Evolutionary conservation across 2,797 vertebrate genomes (phyloP).

Genomic region (Phataginus tetradactyla): DNA sequence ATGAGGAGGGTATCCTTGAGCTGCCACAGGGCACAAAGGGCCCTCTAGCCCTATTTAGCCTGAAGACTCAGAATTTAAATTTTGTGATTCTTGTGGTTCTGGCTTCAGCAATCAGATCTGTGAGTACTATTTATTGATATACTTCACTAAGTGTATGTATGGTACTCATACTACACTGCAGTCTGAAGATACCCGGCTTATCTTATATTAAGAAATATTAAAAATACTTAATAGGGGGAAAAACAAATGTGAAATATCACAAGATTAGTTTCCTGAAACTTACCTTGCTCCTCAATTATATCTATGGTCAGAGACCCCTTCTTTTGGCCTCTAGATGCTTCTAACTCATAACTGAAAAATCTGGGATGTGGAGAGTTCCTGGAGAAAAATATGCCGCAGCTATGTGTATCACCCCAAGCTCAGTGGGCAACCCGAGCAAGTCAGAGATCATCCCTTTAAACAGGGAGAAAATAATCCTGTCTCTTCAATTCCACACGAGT

Average conservation of each 20-base stretch:
- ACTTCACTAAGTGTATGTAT: not conserved
- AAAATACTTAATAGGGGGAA: not conserved
- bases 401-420: not conserved
- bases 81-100: not conserved
- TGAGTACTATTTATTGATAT: not conserved
- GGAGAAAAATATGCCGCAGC: not conserved
- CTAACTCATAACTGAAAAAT: constrained; percentile 86
- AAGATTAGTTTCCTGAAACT: constrained; percentile 88
- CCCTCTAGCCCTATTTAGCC: not conserved
- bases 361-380: constrained; percentile 84
- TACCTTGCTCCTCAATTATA: constrained; percentile 87
- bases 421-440: too few species aligned
- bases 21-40: not conserved
- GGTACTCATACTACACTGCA: not conserved
- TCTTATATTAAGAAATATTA: not conserved
- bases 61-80: not conserved
- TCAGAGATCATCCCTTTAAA: not conserved
- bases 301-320: constrained; percentile 85
- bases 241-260: constrained; percentile 89
- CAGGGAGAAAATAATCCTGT: not conserved
- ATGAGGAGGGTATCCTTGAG: not conserved
- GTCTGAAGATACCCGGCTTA: not conserved
- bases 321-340: constrained; percentile 86
- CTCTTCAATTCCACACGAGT: not conserved
- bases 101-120: not conserved